phyloP scores from a whole-genome alignment of 2,113 vertebrate species.

The Scomber japonicus region DNA sequence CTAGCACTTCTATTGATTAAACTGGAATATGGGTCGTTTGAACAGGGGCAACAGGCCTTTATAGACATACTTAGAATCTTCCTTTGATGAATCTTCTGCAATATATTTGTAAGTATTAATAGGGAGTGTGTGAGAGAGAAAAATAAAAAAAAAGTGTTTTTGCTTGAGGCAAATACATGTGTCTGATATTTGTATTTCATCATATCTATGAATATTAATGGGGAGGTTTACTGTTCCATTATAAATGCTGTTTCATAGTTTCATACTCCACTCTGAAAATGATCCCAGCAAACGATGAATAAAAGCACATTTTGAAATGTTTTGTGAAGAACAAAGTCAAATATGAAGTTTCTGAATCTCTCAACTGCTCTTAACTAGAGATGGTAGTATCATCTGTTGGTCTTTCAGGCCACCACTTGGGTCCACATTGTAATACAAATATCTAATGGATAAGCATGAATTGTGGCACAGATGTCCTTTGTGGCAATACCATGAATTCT shows the following conservation, averaged over 20 bases:
- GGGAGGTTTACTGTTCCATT: neutral
- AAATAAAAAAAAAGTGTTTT: neutral
- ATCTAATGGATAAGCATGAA: too few species aligned
- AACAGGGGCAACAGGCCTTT: too few species aligned
- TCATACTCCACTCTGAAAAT: neutral
- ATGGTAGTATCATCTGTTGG: too few species aligned
- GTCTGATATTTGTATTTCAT: neutral
- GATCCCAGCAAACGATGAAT: neutral
- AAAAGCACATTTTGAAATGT: neutral
- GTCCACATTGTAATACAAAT: too few species aligned
- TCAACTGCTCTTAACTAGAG: too few species aligned
- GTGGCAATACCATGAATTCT: too few species aligned
- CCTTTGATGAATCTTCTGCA: neutral
- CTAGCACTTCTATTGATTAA: neutral
- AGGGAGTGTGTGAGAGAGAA: neutral
- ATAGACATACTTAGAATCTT: too few species aligned
- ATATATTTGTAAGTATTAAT: neutral
- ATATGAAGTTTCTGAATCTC: too few species aligned
- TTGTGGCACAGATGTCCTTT: too few species aligned
- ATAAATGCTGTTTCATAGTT: neutral
- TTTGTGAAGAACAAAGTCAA: too few species aligned
- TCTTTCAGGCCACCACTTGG: too few species aligned
- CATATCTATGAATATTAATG: neutral
- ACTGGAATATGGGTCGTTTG: neutral
- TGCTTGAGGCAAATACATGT: slow-evolving; percentile 4